These are phyloP conservation scores for Lethenteron camtschaticum DNA, from an alignment of 2,113 vertebrate species.

Conservation along the genomic window DNA sequence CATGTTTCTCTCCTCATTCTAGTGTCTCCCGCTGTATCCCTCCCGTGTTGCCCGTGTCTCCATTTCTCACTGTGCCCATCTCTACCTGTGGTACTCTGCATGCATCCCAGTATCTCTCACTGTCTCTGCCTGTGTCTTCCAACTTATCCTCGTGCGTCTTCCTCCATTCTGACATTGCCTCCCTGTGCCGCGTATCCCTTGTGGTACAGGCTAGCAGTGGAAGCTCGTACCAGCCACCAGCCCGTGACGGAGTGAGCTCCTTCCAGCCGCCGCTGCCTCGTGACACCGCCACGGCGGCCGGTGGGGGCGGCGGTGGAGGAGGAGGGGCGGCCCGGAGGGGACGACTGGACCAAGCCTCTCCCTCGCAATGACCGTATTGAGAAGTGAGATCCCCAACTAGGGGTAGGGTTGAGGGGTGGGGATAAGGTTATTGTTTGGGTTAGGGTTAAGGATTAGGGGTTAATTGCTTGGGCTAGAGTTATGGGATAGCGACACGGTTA, in stretches of 20 bases:
- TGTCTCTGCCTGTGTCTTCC: neutral
- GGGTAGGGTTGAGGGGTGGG: neutral
- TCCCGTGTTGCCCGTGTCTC: neutral
- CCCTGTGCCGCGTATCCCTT: neutral
- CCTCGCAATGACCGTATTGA: constrained; percentile 6
- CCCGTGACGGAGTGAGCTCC: neutral
- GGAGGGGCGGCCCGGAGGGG: neutral
- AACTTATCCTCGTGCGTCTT: neutral
- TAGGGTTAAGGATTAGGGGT: neutral
- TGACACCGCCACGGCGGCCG: neutral
- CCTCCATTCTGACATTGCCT: neutral
- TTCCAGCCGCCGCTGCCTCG: neutral
- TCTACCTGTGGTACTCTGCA: neutral
- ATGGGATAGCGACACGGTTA: neutral
- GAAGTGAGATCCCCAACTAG: neutral
- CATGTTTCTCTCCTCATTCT: neutral
- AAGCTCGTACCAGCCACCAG: neutral
- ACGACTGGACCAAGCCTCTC: constrained; percentile 1
- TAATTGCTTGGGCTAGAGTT: neutral
- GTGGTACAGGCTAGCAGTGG: neutral
- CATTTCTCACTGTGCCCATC: neutral
- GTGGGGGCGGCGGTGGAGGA: constrained; percentile 1
- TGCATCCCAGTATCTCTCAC: neutral
- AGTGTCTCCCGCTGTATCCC: neutral
- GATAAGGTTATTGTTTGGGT: neutral